Base-by-base conservation (phyloP, 2,113 vertebrate species). In the Oxyura jamaicensis region DNA sequence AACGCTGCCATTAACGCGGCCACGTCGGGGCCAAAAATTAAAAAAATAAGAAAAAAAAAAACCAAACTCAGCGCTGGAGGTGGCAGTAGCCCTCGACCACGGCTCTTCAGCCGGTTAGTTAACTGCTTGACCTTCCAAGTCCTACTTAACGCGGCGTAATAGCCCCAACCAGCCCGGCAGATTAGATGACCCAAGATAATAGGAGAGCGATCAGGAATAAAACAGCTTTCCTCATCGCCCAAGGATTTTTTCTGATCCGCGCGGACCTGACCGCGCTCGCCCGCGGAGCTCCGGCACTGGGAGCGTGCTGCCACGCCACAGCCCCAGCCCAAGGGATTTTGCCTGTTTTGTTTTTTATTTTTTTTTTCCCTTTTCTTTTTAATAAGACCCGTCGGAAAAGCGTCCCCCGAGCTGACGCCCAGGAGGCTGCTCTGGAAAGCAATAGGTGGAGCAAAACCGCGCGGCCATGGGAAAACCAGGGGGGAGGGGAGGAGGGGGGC, bases 151-250 rank as follows among this genome's bases (percentile, higher is more conserved):
- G 72, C 72, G 36, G 98, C 88, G 94, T 88, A 97, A 98, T 94
- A 97, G 96, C 95, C 94, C 89, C 94, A 97, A 91, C 97, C 97
- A 91, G 39, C 92, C 98, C 60, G 35, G 84, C 90, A 96, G 98
- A 98, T 98, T 78, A 98, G 98, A 96, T 97, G 98, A 97, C 96
- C 98, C 97, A 88, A 95, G 97, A 97, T 91, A 97, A 98, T n/a
- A 90, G 97, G 95, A 36, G 29, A 67, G 92, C 1, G 83, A 96
- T 81, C 84, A 89, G 94, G 96, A 98, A 98, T 94, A 94, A 97
- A 97, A 97, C 60, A 84, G 95, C 97, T 96, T 88, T 97, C 96
- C 95, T 87, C 94, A 98, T 97, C 97, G 69, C 96, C 62, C 33
- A 78, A 93, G 97, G 97, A 94, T 26, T 97, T 98, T 96, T 96